Base-by-base conservation (phyloP, 2,797 vertebrate genomes). In the Pampus argenteus region DNA sequence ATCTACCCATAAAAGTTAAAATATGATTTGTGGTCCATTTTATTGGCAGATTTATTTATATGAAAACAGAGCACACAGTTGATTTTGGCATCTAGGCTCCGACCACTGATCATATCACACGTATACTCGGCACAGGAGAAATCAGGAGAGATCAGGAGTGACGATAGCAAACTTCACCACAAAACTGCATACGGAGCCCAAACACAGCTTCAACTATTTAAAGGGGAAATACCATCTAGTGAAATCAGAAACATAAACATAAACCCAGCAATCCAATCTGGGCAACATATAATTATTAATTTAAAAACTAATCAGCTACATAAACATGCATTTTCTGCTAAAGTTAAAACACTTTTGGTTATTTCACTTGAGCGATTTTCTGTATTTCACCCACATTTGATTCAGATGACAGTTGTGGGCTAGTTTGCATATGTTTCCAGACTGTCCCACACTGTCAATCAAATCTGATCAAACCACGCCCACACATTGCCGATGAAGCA, bases 21-120 rank as follows among this genome's bases (percentile, higher is more conserved):
- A 34, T 0, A 6, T 52, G 68, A 83, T 63, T 13, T 20, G 55
- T 52, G 23, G 23, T 17, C 79, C 59, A 22, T 6, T 51, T 76
- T 47, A 54, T 72, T 67, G 50, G 25, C 20, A 20, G 56, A 57
- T 85, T 82, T 85, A 73, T 75, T 76, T 74, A 36, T 52, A 31
- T 49, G 42, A 68, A 66, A 55, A 25, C n/a, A 25, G 52, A 56
- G n/a, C 47, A 52, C 54, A 44, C 36, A 64, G 84, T 83, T 81
- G 66, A 69, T 78, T 77, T 85, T 77, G 61, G 65, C 63, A 4
- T 63, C 9, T 10, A 14, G 9, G 26, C 49, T 57, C 50, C 49
- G 42, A 75, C 45, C 40, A 61, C 29, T 61, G 66, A n/a, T n/a
- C n/a, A n/a, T n/a, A n/a, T n/a, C 57, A 70, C 58, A 76, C 61